Conservation (phyloP, 2,113 vertebrate genomes). For the Psophia crepitans region DNA sequence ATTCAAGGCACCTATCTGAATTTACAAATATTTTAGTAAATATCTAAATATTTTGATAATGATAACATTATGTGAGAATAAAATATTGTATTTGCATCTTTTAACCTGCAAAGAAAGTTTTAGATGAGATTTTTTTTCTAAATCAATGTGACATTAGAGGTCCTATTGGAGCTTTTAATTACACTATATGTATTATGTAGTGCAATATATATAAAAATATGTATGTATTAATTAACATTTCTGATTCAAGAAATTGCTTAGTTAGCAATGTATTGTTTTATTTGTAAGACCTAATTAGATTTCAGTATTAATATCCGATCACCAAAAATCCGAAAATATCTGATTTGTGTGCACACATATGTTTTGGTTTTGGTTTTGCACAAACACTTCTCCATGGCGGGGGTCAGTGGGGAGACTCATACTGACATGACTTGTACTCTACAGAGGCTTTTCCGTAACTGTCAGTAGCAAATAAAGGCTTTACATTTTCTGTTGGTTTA, state of each 20-base stretch:
- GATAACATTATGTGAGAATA: not conserved
- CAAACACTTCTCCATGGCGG: not conserved
- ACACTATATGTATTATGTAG: no score
- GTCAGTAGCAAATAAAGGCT: not conserved
- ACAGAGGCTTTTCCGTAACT: not conserved
- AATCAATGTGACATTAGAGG: not conserved
- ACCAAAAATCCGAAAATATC: not conserved
- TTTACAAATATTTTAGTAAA: not conserved
- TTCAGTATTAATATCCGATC: not conserved
- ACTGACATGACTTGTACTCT: not conserved
- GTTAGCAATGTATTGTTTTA: not conserved
- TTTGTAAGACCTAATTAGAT: not conserved
- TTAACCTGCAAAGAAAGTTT: not conserved
- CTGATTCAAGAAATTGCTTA: not conserved
- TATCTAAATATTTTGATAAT: not conserved
- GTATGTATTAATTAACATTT: not conserved
- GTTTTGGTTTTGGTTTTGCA: not conserved
- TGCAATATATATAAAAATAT: no score
- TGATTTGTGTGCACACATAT: not conserved
- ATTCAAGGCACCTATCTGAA: not conserved
- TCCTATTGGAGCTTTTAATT: not conserved
- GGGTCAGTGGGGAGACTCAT: no score
- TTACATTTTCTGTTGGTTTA: not conserved
- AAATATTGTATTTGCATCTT: not conserved
- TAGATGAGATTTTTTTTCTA: not conserved